phyloP scores from a whole-genome alignment of 2,888 invertebrate genomes.

The Oxycera nigricornis region DNA sequence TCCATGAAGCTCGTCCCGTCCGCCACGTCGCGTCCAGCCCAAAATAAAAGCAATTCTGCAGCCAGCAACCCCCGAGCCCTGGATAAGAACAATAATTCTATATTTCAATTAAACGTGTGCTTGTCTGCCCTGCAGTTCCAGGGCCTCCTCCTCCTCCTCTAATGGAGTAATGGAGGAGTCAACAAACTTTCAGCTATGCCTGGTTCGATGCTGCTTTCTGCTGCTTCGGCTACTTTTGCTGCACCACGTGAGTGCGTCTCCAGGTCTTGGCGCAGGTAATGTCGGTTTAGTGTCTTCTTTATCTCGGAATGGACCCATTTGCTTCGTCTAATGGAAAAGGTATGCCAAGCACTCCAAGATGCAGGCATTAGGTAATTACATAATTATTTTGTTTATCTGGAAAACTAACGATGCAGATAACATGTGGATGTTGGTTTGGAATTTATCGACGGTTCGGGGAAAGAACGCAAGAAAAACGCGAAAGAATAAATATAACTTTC shows the following conservation, averaged over 20 bases:
- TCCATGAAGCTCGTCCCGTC: neutral
- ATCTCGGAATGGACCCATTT: slow-evolving; percentile 10
- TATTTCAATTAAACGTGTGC: slow-evolving; percentile 17
- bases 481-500: slow-evolving; percentile 6
- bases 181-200: slow-evolving; percentile 12
- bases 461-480: neutral
- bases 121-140: neutral
- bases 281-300: neutral
- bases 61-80: neutral
- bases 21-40: neutral
- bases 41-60: neutral
- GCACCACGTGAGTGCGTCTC: neutral
- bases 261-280: neutral
- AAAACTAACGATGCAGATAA: slow-evolving; percentile 19
- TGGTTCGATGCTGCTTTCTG: neutral
- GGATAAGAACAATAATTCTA: slow-evolving; percentile 22
- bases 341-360: neutral
- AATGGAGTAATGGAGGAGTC: neutral
- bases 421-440: neutral
- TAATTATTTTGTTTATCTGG: slow-evolving; percentile 29
- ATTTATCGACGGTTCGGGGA: neutral
- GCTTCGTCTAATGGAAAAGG: neutral
- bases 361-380: slow-evolving; percentile 26
- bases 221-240: neutral
- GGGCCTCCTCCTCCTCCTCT: neutral